These are phyloP conservation scores for Rhinophrynus dorsalis DNA, from an alignment of 2,797 vertebrate species.

Conservation along the genomic window DNA sequence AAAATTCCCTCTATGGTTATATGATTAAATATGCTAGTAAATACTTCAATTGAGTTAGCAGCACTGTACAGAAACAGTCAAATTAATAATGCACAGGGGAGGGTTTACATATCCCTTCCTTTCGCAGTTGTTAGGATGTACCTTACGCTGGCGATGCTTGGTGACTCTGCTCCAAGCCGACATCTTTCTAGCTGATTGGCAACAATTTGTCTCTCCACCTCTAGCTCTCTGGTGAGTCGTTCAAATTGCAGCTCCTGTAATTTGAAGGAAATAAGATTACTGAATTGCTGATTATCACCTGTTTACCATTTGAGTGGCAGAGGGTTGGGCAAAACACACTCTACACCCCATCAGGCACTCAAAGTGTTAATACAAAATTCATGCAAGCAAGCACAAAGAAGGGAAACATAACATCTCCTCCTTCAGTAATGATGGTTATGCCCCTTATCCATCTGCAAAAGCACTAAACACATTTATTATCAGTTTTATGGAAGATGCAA, in stretches of 20 bases:
- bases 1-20: too few species aligned
- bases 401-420: background rate
- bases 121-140: conserved; percentile 66
- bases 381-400: conserved; percentile 13
- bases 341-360: too few species aligned
- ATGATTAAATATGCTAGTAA: conserved; percentile 8
- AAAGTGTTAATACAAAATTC: too few species aligned
- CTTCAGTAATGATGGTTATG: background rate
- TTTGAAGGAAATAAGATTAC: conserved; percentile 66
- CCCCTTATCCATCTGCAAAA: background rate
- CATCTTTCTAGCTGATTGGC: conserved; percentile 99
- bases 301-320: too few species aligned
- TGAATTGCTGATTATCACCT: too few species aligned
- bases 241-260: conserved; percentile 97
- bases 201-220: conserved; percentile 98
- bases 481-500: conserved; percentile 1
- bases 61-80: conserved; percentile 3
- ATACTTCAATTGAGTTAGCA: conserved; percentile 10
- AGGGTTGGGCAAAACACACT: too few species aligned
- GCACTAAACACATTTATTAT: conserved; percentile 2
- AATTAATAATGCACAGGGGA: conserved; percentile 10
- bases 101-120: background rate
- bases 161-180: conserved; percentile 94
- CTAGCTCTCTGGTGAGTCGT: conserved; percentile 96
- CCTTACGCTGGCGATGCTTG: conserved; percentile 94